Evolutionary conservation across 2,888 invertebrate species (phyloP).

Genomic region (Synergus umbraculus): DNA sequence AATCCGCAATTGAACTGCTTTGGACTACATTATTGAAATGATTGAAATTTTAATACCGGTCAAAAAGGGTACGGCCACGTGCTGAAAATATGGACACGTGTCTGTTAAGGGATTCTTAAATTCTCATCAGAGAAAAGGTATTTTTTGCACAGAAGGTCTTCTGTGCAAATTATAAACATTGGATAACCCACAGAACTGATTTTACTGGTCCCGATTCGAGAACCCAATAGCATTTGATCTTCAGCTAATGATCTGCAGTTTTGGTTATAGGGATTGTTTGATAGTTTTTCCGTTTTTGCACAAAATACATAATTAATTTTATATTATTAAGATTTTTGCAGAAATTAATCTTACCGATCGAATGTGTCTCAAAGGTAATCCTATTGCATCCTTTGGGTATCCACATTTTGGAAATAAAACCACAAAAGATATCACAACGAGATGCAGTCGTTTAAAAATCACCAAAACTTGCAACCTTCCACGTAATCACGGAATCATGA

Average conservation of each 20-base stretch:
- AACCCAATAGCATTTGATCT: background rate
- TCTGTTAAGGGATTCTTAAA: background rate
- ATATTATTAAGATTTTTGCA: background rate
- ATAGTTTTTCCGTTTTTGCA: too few species aligned
- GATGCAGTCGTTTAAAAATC: background rate
- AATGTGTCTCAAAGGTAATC: slow-evolving; percentile 12
- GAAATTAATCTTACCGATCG: slow-evolving; percentile 14
- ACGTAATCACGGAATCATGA: background rate
- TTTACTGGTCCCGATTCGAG: background rate
- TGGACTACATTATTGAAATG: background rate
- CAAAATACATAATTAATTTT: background rate
- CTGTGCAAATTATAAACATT: too few species aligned
- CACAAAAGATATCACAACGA: slow-evolving; percentile 17
- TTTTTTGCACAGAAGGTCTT: too few species aligned
- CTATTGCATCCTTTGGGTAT: slow-evolving; percentile 10
- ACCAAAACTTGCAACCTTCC: background rate
- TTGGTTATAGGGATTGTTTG: too few species aligned
- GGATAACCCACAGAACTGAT: background rate
- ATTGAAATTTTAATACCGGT: background rate
- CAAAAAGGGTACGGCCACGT: background rate
- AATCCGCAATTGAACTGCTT: background rate
- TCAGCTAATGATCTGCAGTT: too few species aligned
- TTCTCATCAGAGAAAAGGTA: background rate
- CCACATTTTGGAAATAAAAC: background rate
- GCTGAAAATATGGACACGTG: background rate